Evolutionary conservation across 2,113 vertebrate species (phyloP), one percentile per base, ranked within the genome.

Genomic region (Empidonax traillii): DNA sequence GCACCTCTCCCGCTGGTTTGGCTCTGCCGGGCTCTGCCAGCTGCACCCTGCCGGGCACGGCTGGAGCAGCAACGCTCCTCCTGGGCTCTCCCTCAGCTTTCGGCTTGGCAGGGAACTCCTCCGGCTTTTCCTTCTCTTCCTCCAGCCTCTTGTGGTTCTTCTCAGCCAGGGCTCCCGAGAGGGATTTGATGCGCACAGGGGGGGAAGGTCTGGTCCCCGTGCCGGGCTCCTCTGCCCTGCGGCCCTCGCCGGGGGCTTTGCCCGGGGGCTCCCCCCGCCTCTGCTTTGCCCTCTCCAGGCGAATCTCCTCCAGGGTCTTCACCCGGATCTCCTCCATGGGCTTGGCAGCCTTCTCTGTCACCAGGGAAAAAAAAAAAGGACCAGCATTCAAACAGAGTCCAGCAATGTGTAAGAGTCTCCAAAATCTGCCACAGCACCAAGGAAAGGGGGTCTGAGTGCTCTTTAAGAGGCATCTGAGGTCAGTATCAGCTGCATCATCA

Each of bases 301-400:
- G 98, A 81, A 99, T 99, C 96, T 99, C 99, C 93, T 99, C 98
- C 55, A 99, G 97, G 4, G 99, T 99, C 97, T 99, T 99, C 87
- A 99, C 98, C 3, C 91, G 98, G 46, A 99, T 98, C 86, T 98
- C 98, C 74, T 97, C 97, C 8, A 97, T 63, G 46, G 96, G 85
- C 46, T 97, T 98, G 46, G 96, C 76, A 66, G 87, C 81, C 67
- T 92, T 96, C 44, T 98, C 98, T 97, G 93, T 6, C 58, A 83
- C 3, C 39, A 56, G 14, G 28, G 21, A n/a, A 33, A 23, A 3
- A 8, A 56, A 17, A 37, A 10, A 56, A 47, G 15, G 9, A 28
- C 1, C 8, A 19, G 7, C 6, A 12, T 33, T 73, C 27, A 39
- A 41, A 43, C 3, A 21, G 28, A 52, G 10, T 3, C 47, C 18